Conservation (phyloP, 2,888 invertebrate species). For the Dynastes maya region DNA sequence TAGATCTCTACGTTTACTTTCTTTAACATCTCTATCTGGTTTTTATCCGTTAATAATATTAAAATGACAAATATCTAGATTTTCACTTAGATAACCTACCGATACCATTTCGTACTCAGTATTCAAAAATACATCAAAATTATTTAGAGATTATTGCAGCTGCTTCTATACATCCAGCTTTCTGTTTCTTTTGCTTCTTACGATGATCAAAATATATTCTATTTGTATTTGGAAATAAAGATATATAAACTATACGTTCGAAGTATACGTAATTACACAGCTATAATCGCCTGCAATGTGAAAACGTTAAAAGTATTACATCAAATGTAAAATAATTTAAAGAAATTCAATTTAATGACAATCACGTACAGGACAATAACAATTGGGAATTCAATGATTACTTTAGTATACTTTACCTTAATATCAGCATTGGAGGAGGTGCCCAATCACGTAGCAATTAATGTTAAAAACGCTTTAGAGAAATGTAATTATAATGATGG, state of each 20-base stretch:
- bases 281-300: neutral
- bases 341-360: too few relatives aligned
- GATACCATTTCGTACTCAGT: constrained; percentile 20
- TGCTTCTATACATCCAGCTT: neutral
- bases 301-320: too few relatives aligned
- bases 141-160: constrained; percentile 11
- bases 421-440: too few relatives aligned
- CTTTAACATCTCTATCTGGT: constrained; percentile 23
- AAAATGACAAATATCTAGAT: constrained; percentile 12
- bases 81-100: constrained; percentile 20
- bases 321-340: too few relatives aligned
- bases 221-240: neutral
- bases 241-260: neutral
- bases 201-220: neutral
- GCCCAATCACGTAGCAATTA: too few relatives aligned
- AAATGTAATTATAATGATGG: too few relatives aligned
- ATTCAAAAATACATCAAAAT: constrained; percentile 22
- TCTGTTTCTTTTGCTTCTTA: neutral
- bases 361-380: too few relatives aligned
- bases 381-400: too few relatives aligned
- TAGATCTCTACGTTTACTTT: constrained; percentile 24
- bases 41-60: neutral
- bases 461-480: too few relatives aligned
- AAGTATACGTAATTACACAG: neutral
- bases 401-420: too few relatives aligned